These are phyloP conservation scores for Saxidomus purpurata DNA, from an alignment of 1,140 invertebrate species.

Conservation along the genomic window DNA sequence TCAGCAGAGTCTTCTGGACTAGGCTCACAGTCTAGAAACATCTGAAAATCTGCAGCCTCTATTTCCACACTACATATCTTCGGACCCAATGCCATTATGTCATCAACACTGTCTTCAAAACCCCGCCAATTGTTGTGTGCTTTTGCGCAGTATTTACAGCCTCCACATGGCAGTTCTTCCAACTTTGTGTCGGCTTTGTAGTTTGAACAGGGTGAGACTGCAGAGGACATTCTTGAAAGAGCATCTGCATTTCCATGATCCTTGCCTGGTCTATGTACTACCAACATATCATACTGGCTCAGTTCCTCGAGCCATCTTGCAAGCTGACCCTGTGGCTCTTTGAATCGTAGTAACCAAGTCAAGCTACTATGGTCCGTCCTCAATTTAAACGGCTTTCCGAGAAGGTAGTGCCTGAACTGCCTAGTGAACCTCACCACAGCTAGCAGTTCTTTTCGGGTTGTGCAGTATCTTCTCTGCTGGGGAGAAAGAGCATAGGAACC, in stretches of 20 bases:
- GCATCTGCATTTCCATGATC: conserved; percentile 60
- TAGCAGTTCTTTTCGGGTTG: conserved; percentile 48
- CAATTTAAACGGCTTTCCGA: conserved; percentile 29
- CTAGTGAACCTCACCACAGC: conserved; percentile 58
- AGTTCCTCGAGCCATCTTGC: conserved; percentile 50
- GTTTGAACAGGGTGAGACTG: background rate
- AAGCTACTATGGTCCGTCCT: conserved; percentile 59
- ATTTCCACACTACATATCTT: background rate
- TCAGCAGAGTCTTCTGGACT: too few species aligned
- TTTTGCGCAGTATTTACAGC: conserved; percentile 36
- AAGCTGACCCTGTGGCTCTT: conserved; percentile 19
- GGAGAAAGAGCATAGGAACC: background rate
- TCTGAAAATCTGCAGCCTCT: background rate
- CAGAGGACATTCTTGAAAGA: background rate
- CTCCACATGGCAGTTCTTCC: too few species aligned
- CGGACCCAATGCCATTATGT: background rate
- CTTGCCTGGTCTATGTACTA: conserved; percentile 5
- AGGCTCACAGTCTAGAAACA: background rate
- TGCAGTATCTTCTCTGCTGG: conserved; percentile 1
- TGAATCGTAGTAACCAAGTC: conserved; percentile 58
- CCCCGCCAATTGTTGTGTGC: background rate
- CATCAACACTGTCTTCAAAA: conserved; percentile 14
- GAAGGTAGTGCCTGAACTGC: conserved; percentile 46
- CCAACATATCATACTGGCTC: conserved; percentile 15
- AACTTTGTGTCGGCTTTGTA: background rate